Base-by-base conservation (phyloP, 2,113 vertebrate species). In the Chlamydotis undulata region DNA sequence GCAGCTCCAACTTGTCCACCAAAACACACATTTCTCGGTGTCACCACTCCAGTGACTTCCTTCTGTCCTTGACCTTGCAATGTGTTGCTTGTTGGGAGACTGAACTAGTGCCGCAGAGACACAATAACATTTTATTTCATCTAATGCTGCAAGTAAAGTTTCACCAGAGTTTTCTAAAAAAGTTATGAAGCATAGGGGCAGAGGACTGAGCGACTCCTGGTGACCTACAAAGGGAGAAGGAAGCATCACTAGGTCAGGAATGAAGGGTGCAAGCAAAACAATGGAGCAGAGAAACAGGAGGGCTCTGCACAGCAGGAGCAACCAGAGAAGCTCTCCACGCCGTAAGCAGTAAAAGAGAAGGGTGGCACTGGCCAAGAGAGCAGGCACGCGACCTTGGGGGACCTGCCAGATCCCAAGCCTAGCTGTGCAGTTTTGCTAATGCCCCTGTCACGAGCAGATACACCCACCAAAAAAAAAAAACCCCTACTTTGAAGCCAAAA, bases 171-270 rank as follows among this genome's bases (percentile, higher is more conserved):
- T n/a, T 61, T 60, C 12, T 24, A 45, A 13, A 57, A 28, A 37
- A 31, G 31, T 56, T 82, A 67, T 4, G 19, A 73, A 61, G 47
- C 24, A 11, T 5, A 31, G 37, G 10, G 37, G n/a, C 31, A 67
- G 60, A 70, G 31, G 37, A 75, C 52, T 39, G 33, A 74, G 41
- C 1, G 1, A 47, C 24, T 64, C 6, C 0, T 0, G 14, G 26
- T 49, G 14, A 60, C 31, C 43, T 55, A 19, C 19, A 67, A 47
- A 25, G 22, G 35, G 33, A 81, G 26, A 71, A 39, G 9, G 45
- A 70, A 75, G 47, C 23, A 33, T 47, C 39, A 55, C 26, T n/a
- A 60, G n/a, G 74, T 37, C 26, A 77, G 21, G 55, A 86, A 37
- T 4, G 19, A 64, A 52, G 9, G 6, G 14, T 14, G 29, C 19